Evolutionary conservation across 2,888 invertebrate genomes (phyloP).

Genomic region (Phyto melanocephala): DNA sequence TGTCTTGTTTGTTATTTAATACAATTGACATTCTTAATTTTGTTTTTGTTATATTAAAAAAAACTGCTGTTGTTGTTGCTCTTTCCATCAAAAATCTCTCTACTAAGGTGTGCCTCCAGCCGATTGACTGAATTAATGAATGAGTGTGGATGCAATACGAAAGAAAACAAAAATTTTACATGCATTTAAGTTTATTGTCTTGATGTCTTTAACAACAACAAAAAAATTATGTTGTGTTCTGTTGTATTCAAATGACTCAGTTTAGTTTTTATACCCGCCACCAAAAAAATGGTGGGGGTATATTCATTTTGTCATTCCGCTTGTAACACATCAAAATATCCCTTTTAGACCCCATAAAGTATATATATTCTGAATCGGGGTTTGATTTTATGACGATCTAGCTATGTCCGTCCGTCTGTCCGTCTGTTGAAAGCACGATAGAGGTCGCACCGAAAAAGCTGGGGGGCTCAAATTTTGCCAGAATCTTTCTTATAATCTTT

Average conservation of each 20-base stretch:
- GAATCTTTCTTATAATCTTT: too few species aligned
- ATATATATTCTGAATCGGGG: too few species aligned
- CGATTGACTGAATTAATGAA: slow-evolving; percentile 7
- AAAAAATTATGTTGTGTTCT: slow-evolving; percentile 13
- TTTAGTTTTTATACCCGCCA: not conserved
- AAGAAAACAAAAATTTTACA: slow-evolving; percentile 30
- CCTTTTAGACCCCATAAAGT: too few species aligned
- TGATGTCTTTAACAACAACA: slow-evolving; percentile 1
- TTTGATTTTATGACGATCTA: too few species aligned
- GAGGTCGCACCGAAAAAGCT: too few species aligned
- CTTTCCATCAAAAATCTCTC: slow-evolving; percentile 37
- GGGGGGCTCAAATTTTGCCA: too few species aligned
- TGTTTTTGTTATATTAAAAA: slow-evolving; percentile 1
- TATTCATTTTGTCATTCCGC: too few species aligned
- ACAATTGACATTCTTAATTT: slow-evolving; percentile 47
- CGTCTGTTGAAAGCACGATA: too few species aligned
- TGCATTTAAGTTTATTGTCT: slow-evolving; percentile 56
- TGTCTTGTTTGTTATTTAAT: slow-evolving; percentile 20
- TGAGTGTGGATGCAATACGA: slow-evolving; percentile 19
- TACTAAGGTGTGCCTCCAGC: slow-evolving; percentile 42
- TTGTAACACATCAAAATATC: too few species aligned
- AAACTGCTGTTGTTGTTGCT: not conserved
- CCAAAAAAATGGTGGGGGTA: too few species aligned
- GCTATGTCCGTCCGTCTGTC: too few species aligned
- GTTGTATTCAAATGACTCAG: slow-evolving; percentile 54